phyloP scores from a whole-genome alignment of 2,797 vertebrate genomes.

The Toxotes lorentzi region DNA sequence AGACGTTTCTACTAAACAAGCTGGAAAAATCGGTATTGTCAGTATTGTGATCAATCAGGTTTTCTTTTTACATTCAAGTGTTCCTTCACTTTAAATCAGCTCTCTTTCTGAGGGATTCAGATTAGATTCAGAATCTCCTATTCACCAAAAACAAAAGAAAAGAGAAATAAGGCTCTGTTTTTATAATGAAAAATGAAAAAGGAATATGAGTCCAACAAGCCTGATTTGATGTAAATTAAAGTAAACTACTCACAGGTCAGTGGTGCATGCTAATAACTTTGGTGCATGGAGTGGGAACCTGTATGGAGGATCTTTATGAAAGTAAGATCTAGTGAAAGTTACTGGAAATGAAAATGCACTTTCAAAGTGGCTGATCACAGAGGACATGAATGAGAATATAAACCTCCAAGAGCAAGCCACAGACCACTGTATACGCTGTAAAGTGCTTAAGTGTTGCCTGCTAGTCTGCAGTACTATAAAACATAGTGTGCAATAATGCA shows the following conservation, averaged over 20 bases:
- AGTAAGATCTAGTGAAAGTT: conserved; percentile 22
- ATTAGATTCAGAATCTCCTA: conserved; percentile 23
- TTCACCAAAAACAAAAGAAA: conserved; percentile 13
- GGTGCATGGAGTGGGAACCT: conserved; percentile 18
- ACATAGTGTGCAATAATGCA: conserved; percentile 74
- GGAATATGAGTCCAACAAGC: conserved; percentile 30
- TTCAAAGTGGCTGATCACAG: conserved; percentile 26
- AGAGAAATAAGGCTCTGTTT: conserved; percentile 17
- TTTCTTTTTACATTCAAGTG: conserved; percentile 47
- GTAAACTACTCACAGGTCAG: conserved; percentile 29
- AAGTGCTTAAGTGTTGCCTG: conserved; percentile 63
- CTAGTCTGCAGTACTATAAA: conserved; percentile 63
- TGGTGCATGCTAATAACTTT: conserved; percentile 30
- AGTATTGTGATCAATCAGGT: conserved; percentile 39
- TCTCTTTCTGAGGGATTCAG: conserved; percentile 18
- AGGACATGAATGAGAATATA: conserved; percentile 54
- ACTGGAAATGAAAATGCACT: conserved; percentile 37
- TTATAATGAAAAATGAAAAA: conserved; percentile 30
- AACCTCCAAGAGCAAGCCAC: conserved; percentile 37
- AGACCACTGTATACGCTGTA: conserved; percentile 40
- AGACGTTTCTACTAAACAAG: conserved; percentile 20
- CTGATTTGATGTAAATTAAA: conserved; percentile 53
- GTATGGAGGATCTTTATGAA: conserved; percentile 19
- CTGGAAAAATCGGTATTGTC: conserved; percentile 4
- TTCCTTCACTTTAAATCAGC: conserved; percentile 34